Conservation (phyloP, 1,140 invertebrate genomes). For the Octopus sinensis region DNA sequence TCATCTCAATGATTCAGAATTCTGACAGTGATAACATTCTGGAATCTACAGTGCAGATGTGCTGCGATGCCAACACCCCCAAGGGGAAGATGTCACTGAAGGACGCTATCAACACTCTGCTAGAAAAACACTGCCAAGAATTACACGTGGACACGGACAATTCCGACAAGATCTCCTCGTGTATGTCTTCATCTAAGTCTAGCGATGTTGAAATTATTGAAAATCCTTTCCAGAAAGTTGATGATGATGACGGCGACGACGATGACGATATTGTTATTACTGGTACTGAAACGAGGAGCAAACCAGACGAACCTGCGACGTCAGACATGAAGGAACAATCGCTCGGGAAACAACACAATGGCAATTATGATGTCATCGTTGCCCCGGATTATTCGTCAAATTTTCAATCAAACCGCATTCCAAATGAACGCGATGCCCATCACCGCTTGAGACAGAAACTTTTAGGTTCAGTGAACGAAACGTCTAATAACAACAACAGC, state of each 20-base stretch:
- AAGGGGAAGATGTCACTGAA: background rate
- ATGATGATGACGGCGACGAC: background rate
- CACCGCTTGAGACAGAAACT: too few relatives aligned
- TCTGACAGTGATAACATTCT: background rate
- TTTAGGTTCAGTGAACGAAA: too few relatives aligned
- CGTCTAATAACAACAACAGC: too few relatives aligned
- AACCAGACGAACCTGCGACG: too few relatives aligned
- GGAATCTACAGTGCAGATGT: background rate
- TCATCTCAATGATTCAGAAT: background rate
- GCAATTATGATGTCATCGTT: too few relatives aligned
- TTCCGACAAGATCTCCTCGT: background rate
- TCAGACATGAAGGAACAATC: too few relatives aligned
- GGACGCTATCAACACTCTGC: background rate
- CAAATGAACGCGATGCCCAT: too few relatives aligned
- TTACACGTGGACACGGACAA: background rate
- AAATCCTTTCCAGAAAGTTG: background rate
- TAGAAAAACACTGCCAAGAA: background rate
- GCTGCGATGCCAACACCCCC: background rate
- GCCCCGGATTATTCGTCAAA: too few relatives aligned
- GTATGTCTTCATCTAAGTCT: background rate
- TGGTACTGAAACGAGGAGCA: too few relatives aligned
- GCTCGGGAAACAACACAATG: too few relatives aligned
- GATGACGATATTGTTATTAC: too few relatives aligned
- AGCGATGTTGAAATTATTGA: constrained; percentile 7
- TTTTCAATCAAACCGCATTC: too few relatives aligned